Percentiles rank a stretch among this genome's conserved stretches.
These are phyloP conservation scores for Brienomyrus brachyistius DNA, from an alignment of 2,113 vertebrate genomes.

Conservation along the genomic window DNA sequence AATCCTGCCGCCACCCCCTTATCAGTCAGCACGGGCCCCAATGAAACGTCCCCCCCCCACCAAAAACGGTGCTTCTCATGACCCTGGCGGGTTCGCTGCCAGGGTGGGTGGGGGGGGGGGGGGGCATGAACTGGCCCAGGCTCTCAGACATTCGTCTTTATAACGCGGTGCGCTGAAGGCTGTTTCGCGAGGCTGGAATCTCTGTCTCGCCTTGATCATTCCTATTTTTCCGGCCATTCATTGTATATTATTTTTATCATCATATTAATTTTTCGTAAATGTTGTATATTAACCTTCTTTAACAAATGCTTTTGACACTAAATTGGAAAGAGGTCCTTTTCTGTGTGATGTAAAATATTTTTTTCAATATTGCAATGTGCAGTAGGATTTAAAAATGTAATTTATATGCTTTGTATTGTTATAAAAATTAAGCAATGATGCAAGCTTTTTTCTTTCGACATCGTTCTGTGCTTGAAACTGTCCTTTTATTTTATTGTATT, in stretches of 20 bases:
- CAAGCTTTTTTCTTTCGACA: neutral
- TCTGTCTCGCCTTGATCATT: neutral
- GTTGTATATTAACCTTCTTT: neutral
- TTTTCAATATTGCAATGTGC: neutral
- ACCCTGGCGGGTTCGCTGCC: conserved; percentile 69
- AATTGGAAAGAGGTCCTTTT: neutral
- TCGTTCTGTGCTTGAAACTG: neutral
- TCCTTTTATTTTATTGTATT: neutral
- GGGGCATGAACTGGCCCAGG: conserved; percentile 30
- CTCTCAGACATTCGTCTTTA: neutral
- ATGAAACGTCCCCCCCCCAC: conserved; percentile 67
- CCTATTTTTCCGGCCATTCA: neutral
- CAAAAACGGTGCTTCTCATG: conserved; percentile 83
- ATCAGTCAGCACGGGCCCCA: conserved; percentile 45
- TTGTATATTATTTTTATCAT: neutral
- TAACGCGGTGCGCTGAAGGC: neutral
- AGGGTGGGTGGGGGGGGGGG: conserved; percentile 48
- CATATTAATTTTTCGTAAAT: neutral
- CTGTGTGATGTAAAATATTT: neutral
- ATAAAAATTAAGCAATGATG: neutral
- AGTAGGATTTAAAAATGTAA: neutral
- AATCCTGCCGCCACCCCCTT: conserved; percentile 48
- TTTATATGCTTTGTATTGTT: neutral
- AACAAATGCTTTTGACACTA: neutral
- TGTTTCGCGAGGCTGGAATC: neutral